Conservation (phyloP, 2,888 invertebrate genomes). For the Agrotis puta region DNA sequence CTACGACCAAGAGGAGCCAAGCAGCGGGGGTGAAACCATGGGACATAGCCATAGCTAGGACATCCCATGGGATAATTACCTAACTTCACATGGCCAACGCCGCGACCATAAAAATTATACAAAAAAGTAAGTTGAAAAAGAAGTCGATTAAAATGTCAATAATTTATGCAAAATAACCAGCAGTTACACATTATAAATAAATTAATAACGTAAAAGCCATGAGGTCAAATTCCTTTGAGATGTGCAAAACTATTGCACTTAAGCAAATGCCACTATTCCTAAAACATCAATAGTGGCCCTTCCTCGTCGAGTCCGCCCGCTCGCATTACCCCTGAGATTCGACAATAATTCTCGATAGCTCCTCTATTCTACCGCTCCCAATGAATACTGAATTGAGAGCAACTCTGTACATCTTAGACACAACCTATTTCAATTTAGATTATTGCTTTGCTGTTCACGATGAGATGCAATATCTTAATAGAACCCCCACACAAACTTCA, state of each 20-base stretch:
- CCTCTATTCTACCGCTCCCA: conserved; percentile 82
- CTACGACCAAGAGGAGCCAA: too few relatives aligned
- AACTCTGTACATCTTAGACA: conserved; percentile 77
- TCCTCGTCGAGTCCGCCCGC: conserved; percentile 67
- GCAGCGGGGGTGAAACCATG: too few relatives aligned
- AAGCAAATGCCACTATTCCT: conserved; percentile 57
- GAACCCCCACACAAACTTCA: conserved; percentile 59
- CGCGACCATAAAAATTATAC: too few relatives aligned
- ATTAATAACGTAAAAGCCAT: not conserved
- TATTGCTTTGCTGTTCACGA: conserved; percentile 76
- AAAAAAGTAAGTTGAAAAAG: too few relatives aligned
- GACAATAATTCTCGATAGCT: conserved; percentile 88
- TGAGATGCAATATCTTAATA: conserved; percentile 80
- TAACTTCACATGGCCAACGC: too few relatives aligned
- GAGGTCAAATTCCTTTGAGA: conserved; percentile 16
- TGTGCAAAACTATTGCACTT: conserved; percentile 45
- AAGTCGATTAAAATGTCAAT: too few relatives aligned
- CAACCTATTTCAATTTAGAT: conserved; percentile 89
- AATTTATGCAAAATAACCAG: too few relatives aligned
- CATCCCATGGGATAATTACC: too few relatives aligned
- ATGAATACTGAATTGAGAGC: conserved; percentile 87
- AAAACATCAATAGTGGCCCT: conserved; percentile 66
- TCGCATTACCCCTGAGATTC: conserved; percentile 85
- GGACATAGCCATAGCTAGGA: too few relatives aligned
- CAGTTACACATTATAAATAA: not conserved